phyloP scores from a whole-genome alignment of 2,888 invertebrate species.

The Parnassius glacialis region DNA sequence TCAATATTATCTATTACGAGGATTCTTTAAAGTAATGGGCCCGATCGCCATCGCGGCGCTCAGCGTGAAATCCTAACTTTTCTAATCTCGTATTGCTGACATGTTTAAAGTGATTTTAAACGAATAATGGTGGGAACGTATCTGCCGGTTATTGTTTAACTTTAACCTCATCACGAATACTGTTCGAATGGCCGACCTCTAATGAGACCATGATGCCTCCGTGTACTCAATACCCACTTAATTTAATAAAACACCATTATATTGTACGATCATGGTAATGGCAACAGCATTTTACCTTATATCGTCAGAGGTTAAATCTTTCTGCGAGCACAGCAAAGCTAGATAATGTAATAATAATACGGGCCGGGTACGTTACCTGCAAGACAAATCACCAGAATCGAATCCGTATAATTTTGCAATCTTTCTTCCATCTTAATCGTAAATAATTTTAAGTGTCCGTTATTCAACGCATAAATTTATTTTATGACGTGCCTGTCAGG shows the following conservation, averaged over 20 bases:
- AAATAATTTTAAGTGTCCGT: constrained; percentile 36
- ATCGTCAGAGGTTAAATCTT: constrained; percentile 29
- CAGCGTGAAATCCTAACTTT: constrained; percentile 17
- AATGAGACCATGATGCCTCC: constrained; percentile 27
- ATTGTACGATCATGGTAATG: constrained; percentile 24
- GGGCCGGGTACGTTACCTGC: constrained; percentile 9
- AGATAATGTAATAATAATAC: constrained; percentile 29
- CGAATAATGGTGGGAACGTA: constrained; percentile 24
- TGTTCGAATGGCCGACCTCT: constrained; percentile 18
- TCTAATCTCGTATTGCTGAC: constrained; percentile 9
- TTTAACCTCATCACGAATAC: constrained; percentile 16
- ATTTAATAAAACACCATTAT: constrained; percentile 29
- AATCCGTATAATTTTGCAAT: constrained; percentile 49
- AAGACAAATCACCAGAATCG: constrained; percentile 32
- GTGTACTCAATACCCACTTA: constrained; percentile 27
- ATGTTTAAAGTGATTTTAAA: constrained; percentile 14
- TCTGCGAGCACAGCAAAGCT: constrained; percentile 25
- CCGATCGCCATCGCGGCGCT: constrained; percentile 20
- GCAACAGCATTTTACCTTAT: constrained; percentile 29
- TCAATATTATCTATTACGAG: constrained; percentile 46
- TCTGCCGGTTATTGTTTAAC: constrained; percentile 21
- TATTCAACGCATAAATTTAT: constrained; percentile 36
- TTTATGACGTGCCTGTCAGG: constrained; percentile 29
- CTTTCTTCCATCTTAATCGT: constrained; percentile 34
- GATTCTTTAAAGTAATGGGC: constrained; percentile 27